Percentiles rank a stretch among this genome's conserved stretches.
Conservation (phyloP, 64 coral and sea anemone species). For the Catalaphyllia jardinei region DNA sequence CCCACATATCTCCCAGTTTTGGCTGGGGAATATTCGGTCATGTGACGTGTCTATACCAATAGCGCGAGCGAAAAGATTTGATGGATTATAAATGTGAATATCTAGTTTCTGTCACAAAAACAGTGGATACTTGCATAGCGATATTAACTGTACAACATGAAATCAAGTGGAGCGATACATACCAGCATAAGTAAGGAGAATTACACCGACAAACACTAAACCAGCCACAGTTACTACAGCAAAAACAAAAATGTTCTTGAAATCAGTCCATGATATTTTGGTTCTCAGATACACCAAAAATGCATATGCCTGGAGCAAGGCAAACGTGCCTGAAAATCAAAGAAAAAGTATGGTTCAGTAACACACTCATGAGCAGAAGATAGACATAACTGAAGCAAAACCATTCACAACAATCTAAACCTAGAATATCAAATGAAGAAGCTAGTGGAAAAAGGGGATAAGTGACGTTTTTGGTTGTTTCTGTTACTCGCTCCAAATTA, state of each 20-base stretch:
- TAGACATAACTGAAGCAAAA: background rate
- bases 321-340: constrained; percentile 78
- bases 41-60: too few species aligned
- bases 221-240: constrained; percentile 76
- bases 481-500: too few species aligned
- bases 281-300: constrained; percentile 84
- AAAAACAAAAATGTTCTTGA: constrained; percentile 83
- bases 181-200: constrained; percentile 93
- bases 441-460: too few species aligned
- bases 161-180: background rate
- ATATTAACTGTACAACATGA: too few species aligned
- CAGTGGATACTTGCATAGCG: too few species aligned
- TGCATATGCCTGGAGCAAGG: constrained; percentile 89
- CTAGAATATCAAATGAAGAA: too few species aligned
- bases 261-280: constrained; percentile 93
- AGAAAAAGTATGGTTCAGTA: background rate
- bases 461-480: too few species aligned
- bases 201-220: constrained; percentile 82
- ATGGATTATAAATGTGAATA: too few species aligned
- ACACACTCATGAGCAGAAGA: background rate
- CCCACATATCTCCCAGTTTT: too few species aligned
- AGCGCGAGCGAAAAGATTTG: too few species aligned
- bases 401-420: background rate
- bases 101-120: too few species aligned
- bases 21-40: too few species aligned